These are phyloP conservation scores for Lingula anatina DNA, from an alignment of 2,888 invertebrate species.

Conservation along the genomic window DNA sequence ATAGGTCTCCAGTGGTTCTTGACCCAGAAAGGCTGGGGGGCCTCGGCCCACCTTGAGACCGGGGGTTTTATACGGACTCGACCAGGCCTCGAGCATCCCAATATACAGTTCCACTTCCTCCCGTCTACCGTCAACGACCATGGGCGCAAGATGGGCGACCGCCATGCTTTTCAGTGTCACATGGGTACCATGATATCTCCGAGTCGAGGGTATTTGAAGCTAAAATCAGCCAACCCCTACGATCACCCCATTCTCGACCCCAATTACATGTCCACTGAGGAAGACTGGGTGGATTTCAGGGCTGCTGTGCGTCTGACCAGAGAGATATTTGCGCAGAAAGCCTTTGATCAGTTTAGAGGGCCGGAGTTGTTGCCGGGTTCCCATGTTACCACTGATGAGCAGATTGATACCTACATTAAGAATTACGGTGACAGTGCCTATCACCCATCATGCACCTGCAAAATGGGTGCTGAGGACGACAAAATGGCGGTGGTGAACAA, in stretches of 20 bases:
- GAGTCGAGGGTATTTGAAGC: constrained; percentile 73
- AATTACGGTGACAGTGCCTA: constrained; percentile 61
- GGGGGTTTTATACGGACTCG: constrained; percentile 54
- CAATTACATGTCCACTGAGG: constrained; percentile 70
- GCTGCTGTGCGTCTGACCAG: constrained; percentile 31
- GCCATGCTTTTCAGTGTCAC: constrained; percentile 50
- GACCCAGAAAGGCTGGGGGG: constrained; percentile 49
- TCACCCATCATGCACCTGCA: constrained; percentile 75
- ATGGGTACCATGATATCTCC: constrained; percentile 69
- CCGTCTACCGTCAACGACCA: constrained; percentile 56
- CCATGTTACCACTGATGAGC: constrained; percentile 34
- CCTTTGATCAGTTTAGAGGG: constrained; percentile 42
- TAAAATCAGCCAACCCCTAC: constrained; percentile 70
- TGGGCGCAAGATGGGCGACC: constrained; percentile 50
- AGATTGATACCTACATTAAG: constrained; percentile 49
- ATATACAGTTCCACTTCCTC: constrained; percentile 56
- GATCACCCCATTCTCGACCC: constrained; percentile 83
- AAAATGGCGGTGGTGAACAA: constrained; percentile 65
- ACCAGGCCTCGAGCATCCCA: constrained; percentile 49
- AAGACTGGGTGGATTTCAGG: constrained; percentile 58
- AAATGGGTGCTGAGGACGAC: constrained; percentile 61
- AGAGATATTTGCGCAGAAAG: constrained; percentile 47
- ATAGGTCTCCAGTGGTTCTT: constrained; percentile 55
- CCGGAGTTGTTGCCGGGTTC: constrained; percentile 34
- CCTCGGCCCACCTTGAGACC: constrained; percentile 54